These are phyloP conservation scores for Conistra vaccinii DNA, from an alignment of 2,888 invertebrate species.

Conservation along the genomic window DNA sequence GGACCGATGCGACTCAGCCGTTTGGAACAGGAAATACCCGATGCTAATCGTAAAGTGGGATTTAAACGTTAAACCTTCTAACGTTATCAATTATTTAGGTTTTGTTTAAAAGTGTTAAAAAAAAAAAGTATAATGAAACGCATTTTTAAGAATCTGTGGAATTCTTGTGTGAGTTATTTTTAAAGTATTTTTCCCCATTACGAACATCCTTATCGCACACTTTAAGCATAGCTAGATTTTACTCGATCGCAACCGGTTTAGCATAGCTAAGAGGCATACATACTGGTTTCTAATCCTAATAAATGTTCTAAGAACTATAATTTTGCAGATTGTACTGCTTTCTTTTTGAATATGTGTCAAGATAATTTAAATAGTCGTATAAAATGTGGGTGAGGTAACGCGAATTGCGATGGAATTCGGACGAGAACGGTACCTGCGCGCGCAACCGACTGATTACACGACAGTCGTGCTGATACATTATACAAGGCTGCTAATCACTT, in stretches of 20 bases:
- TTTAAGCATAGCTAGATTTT: slow-evolving; percentile 30
- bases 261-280: slow-evolving; percentile 42
- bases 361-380: slow-evolving; percentile 71
- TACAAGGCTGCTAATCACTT: slow-evolving; percentile 61
- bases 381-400: slow-evolving; percentile 86
- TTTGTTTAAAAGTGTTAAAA: background rate
- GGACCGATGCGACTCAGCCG: slow-evolving; percentile 23
- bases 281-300: slow-evolving; percentile 44
- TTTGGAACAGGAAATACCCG: slow-evolving; percentile 48
- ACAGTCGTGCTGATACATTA: slow-evolving; percentile 66
- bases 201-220: slow-evolving; percentile 15
- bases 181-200: slow-evolving; percentile 8
- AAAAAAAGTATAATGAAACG: background rate
- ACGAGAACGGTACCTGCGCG: slow-evolving; percentile 81
- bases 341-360: slow-evolving; percentile 65
- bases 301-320: slow-evolving; percentile 51
- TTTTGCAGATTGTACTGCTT: slow-evolving; percentile 52
- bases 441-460: slow-evolving; percentile 48
- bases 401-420: slow-evolving; percentile 84
- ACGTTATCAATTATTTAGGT: slow-evolving; percentile 3
- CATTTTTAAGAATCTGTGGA: background rate
- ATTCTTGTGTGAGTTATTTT: background rate
- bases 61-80: slow-evolving; percentile 10
- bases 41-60: slow-evolving; percentile 34
- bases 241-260: slow-evolving; percentile 49